Evolutionary conservation across 2,113 vertebrate genomes (phyloP).

Genomic region (Sphaerodactylus townsendi): DNA sequence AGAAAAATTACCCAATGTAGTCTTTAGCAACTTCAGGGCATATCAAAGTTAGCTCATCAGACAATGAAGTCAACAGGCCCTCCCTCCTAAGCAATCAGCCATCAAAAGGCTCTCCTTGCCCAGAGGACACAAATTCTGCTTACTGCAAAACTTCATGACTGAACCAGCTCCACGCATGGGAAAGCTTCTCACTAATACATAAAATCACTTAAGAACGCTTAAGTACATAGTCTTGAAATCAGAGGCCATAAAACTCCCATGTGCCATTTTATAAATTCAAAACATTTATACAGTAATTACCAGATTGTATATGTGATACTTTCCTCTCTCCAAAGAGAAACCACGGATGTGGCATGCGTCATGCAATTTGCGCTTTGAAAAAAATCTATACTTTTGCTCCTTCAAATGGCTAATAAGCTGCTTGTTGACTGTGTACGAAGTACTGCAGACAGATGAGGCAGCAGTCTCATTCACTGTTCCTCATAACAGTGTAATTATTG

Average conservation of each 20-base stretch:
- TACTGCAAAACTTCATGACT: constrained; percentile 46
- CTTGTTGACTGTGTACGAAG: not conserved
- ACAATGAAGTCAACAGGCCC: constrained; percentile 21
- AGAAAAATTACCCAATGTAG: not conserved
- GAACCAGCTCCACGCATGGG: constrained; percentile 42
- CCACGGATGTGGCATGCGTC: not conserved
- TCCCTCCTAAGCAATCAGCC: constrained; percentile 20
- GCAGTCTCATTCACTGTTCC: not conserved
- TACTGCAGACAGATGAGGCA: not conserved
- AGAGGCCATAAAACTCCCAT: too few relatives aligned
- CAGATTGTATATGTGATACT: not conserved
- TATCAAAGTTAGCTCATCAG: constrained; percentile 19
- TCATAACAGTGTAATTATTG: not conserved
- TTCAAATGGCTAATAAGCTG: not conserved
- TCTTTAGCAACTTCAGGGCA: constrained; percentile 20
- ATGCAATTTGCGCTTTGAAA: not conserved
- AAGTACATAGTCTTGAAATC: not conserved
- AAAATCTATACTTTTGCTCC: too few relatives aligned
- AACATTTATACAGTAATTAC: not conserved
- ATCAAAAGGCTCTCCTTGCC: constrained; percentile 44
- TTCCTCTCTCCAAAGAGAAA: not conserved
- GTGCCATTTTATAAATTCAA: not conserved
- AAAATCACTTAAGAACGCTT: constrained; percentile 18
- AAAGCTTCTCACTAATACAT: constrained; percentile 50
- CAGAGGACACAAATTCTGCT: constrained; percentile 61